Base-by-base conservation (phyloP, 1,140 invertebrate genomes). In the Leptinotarsa texana region DNA sequence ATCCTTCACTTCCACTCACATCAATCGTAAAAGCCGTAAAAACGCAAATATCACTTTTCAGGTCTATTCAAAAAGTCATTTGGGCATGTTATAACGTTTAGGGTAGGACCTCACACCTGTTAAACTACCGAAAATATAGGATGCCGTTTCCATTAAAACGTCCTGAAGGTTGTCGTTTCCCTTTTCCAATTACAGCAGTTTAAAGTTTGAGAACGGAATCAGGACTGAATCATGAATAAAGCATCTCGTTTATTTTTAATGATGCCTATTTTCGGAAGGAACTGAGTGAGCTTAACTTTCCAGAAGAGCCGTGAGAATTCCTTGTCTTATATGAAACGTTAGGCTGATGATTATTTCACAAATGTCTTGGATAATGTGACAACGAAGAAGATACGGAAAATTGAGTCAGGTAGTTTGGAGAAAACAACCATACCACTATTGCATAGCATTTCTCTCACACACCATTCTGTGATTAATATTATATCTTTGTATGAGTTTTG, bases 151-250 rank as follows among this genome's bases (percentile, higher is more conserved):
- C 63, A 65, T 65, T 13, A 65, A 65, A 65, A 65, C 63, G 63
- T 65, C 63, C 63, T 22, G 63, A 22, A 22, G 63, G 27, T 33
- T 65, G 27, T 57, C 51, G 51, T 57, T 57, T 65, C 63, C 63
- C 63, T 65, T 65, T 65, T 65, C n/a, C 63, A 65, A 65, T 65
- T 65, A 65, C 63, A 33, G 22, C 63, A 65, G 63, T 65, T 65
- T 22, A 65, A 65, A 65, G 63, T 65, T 65, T 65, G 63, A 33
- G 27, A 65, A 65, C 21, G 63, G 63, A 65, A 65, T 65, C 63
- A 22, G 27, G 22, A 65, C 27, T 22, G 63, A 15, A 24, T 65
- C 63, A 22, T 65, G 27, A 65, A 65, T 65, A 65, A 65, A 33
- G 6, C 63, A 65, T 65, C 21, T 65, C 63, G 27, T 65, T 65